A percentile compares a stretch with the other conserved stretches of the same genome.
These are phyloP conservation scores for Galerucella nymphaeae DNA, from an alignment of 2,888 invertebrate genomes.

Conservation along the genomic window DNA sequence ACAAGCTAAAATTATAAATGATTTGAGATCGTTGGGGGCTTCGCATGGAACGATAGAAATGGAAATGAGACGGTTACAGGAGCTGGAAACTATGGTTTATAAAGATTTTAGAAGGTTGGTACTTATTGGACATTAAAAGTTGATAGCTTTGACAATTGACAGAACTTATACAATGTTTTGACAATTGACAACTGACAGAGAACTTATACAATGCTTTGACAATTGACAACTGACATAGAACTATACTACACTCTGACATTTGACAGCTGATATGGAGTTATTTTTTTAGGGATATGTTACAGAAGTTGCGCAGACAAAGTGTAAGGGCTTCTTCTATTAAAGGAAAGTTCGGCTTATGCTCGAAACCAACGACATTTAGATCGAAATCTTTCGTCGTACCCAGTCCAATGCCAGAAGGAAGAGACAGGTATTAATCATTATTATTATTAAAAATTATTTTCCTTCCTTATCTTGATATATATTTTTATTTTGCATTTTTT, in stretches of 20 bases:
- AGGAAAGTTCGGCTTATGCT: slow-evolving; percentile 79
- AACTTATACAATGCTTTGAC: no score
- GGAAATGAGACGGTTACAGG: slow-evolving; percentile 91
- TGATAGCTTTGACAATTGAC: no score
- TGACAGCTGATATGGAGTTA: no score
- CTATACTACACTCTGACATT: no score
- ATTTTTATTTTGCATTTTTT: slow-evolving; percentile 28
- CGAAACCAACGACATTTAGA: slow-evolving; percentile 73
- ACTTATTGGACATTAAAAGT: background rate
- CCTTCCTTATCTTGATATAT: background rate
- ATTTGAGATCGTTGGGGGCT: slow-evolving; percentile 69
- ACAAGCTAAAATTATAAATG: slow-evolving; percentile 94
- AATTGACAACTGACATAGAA: no score
- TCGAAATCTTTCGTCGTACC: slow-evolving; percentile 82
- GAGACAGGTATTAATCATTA: slow-evolving; percentile 53
- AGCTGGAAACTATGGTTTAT: slow-evolving; percentile 93
- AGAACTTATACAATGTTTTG: background rate
- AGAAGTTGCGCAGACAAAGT: slow-evolving; percentile 86
- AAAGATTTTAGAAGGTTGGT: slow-evolving; percentile 85
- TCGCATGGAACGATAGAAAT: slow-evolving; percentile 80
- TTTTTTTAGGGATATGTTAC: slow-evolving; percentile 85
- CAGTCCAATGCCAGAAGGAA: slow-evolving; percentile 73
- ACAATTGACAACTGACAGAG: background rate
- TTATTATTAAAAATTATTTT: background rate
- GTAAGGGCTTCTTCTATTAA: slow-evolving; percentile 82